Percentiles rank a stretch among this genome's conserved stretches.
These are phyloP conservation scores for Caerostris extrusa DNA, from an alignment of 1,140 invertebrate species.

Conservation along the genomic window DNA sequence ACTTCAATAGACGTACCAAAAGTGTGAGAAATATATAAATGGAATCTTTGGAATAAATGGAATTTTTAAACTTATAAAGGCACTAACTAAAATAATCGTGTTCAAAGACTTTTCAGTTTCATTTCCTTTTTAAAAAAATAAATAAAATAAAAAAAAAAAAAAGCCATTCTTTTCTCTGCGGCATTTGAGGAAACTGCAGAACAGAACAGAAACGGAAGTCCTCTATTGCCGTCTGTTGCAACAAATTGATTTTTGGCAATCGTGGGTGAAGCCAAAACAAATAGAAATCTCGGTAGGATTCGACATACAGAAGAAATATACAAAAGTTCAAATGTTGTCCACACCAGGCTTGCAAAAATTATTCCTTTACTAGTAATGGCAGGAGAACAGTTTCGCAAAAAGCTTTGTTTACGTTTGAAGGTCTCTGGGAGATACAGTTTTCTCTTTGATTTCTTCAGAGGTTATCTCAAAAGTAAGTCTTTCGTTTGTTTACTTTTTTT, in stretches of 20 bases:
- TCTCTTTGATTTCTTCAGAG: constrained; percentile 11
- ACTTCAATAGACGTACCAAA: no score
- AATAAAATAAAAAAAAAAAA: neutral
- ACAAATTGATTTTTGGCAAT: constrained; percentile 4
- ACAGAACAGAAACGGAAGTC: neutral
- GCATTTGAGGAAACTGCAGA: neutral
- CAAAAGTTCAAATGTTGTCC: constrained; percentile 36
- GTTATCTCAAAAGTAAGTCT: neutral
- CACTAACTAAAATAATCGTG: neutral
- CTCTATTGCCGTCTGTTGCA: neutral
- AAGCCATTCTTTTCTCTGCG: no score
- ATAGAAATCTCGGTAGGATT: constrained; percentile 12
- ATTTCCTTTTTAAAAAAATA: neutral
- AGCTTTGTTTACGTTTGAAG: constrained; percentile 15
- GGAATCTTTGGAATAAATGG: no score
- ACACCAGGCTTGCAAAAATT: neutral
- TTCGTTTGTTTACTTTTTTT: neutral
- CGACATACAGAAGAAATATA: constrained; percentile 35
- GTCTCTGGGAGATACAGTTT: neutral
- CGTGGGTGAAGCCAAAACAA: neutral
- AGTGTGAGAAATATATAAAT: no score
- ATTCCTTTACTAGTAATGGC: constrained; percentile 1
- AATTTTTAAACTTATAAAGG: neutral
- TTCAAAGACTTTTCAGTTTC: neutral
- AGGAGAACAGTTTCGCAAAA: constrained; percentile 8